These are phyloP conservation scores for Neofelis nebulosa DNA, from an alignment of 2,113 vertebrate genomes.

Conservation along the genomic window DNA sequence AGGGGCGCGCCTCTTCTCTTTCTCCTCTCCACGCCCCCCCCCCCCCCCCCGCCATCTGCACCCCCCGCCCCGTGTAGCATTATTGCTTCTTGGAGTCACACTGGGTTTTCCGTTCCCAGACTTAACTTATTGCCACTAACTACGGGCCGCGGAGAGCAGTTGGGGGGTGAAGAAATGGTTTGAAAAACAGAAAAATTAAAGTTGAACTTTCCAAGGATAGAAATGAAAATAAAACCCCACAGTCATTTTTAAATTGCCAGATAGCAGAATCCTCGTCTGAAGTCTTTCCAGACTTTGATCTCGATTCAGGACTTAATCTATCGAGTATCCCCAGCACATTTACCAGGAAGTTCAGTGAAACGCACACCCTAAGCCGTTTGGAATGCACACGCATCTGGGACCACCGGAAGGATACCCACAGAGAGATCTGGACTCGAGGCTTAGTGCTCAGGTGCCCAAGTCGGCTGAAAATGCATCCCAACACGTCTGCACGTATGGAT, in stretches of 20 bases:
- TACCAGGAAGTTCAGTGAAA: slow-evolving; percentile 66
- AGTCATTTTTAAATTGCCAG: neutral
- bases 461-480: neutral
- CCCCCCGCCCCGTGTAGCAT: neutral
- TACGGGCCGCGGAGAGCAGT: neutral
- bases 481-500: slow-evolving; percentile 10
- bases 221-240: neutral
- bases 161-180: neutral
- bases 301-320: slow-evolving; percentile 59
- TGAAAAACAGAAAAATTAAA: slow-evolving; percentile 48
- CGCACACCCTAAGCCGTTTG: neutral
- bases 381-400: slow-evolving; percentile 52
- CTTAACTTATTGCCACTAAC: neutral
- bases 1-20: neutral
- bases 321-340: slow-evolving; percentile 66
- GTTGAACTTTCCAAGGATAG: slow-evolving; percentile 71
- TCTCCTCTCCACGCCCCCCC: neutral
- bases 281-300: slow-evolving; percentile 72
- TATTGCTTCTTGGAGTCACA: slow-evolving; percentile 49
- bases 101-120: slow-evolving; percentile 49
- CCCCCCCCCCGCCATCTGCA: neutral
- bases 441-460: slow-evolving; percentile 37
- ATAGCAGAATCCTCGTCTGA: slow-evolving; percentile 61
- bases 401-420: neutral
- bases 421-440: neutral